Evolutionary conservation across 2,113 vertebrate genomes (phyloP).

Genomic region (Micromys minutus): DNA sequence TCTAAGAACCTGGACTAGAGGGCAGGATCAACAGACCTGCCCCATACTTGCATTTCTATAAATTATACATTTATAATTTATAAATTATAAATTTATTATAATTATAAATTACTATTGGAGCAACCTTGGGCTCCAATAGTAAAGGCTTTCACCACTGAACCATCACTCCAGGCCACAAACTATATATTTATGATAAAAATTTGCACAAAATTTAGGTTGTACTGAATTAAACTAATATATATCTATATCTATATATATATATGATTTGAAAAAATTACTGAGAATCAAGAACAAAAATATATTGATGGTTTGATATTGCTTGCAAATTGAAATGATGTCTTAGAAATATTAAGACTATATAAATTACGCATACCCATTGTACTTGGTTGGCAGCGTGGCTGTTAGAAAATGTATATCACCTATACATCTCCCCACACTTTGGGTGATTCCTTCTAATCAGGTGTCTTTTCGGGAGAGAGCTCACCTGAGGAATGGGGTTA

Average conservation of each 20-base stretch:
- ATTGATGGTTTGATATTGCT: not conserved
- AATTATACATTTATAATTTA: too few relatives aligned
- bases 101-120: too few relatives aligned
- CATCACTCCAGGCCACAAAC: not conserved
- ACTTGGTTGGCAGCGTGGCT: not conserved
- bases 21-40: not conserved
- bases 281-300: not conserved
- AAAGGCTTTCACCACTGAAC: not conserved
- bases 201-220: not conserved
- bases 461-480: not conserved
- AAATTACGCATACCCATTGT: not conserved
- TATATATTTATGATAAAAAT: conserved; percentile 19
- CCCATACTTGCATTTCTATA: not conserved
- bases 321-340: conserved; percentile 9
- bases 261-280: not conserved
- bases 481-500: not conserved
- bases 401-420: not conserved
- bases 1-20: not conserved
- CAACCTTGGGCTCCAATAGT: too few relatives aligned
- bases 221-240: not conserved
- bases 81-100: too few relatives aligned
- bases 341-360: conserved; percentile 16
- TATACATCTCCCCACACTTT: not conserved
- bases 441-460: not conserved
- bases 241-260: too few relatives aligned